A percentile compares a stretch with the other conserved stretches of the same genome.
Conservation (phyloP, 2,113 vertebrate species). For the Pelecanoides urinatrix region DNA sequence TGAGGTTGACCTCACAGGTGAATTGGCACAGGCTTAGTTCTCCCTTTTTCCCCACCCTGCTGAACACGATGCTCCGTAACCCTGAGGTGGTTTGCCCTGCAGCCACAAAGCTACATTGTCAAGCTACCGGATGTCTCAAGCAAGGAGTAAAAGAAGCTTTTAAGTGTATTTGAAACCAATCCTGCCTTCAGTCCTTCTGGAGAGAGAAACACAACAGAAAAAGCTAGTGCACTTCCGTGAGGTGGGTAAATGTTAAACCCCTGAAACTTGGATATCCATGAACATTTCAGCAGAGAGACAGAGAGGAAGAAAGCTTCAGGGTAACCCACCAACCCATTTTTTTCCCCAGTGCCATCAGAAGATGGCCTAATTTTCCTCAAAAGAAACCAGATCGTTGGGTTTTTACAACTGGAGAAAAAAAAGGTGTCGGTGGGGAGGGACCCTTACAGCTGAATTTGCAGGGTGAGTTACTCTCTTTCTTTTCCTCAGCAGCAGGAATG, state of each 20-base stretch:
- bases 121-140: neutral
- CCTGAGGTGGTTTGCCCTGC: neutral
- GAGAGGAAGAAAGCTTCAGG: neutral
- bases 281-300: neutral
- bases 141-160: neutral
- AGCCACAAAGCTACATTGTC: neutral
- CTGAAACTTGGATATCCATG: neutral
- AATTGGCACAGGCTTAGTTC: neutral
- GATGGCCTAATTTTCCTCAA: neutral
- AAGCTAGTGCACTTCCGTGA: neutral
- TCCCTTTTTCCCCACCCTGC: neutral
- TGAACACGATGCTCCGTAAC: neutral
- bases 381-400: neutral
- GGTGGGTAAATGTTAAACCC: neutral
- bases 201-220: neutral
- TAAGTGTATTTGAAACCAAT: neutral
- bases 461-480: neutral
- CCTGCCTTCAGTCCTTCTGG: neutral
- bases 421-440: too few relatives aligned
- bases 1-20: neutral
- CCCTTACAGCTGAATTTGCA: neutral
- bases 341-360: neutral
- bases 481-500: neutral
- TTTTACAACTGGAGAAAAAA: neutral
- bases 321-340: neutral